Conservation (phyloP, 2,797 vertebrate genomes). For the Oreortyx pictus region DNA sequence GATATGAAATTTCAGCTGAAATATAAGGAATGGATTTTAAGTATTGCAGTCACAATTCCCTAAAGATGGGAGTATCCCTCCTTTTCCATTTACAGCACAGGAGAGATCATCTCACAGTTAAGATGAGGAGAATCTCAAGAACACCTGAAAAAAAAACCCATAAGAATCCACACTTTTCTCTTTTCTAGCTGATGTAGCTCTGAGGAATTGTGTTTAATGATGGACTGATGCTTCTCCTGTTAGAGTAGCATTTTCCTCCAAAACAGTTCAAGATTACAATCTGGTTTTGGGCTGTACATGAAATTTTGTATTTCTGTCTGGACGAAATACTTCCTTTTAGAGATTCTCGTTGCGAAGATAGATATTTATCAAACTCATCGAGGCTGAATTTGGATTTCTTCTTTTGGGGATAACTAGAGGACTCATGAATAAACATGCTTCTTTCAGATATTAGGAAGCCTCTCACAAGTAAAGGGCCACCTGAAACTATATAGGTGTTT, state of each 20-base stretch:
- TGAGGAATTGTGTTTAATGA: background rate
- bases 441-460: background rate
- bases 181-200: background rate
- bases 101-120: background rate
- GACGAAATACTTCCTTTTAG: background rate
- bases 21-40: background rate
- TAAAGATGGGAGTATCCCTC: background rate
- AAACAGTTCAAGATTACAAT: slow-evolving; percentile 11
- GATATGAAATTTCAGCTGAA: background rate
- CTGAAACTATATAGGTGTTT: background rate
- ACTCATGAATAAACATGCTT: background rate
- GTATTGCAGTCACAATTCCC: background rate
- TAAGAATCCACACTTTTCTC: background rate
- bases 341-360: background rate
- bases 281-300: background rate
- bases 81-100: background rate
- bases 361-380: background rate
- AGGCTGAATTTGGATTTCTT: background rate
- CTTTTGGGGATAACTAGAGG: background rate
- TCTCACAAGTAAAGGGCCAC: background rate
- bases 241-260: background rate
- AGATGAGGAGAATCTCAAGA: background rate
- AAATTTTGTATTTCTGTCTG: background rate
- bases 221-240: background rate
- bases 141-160: background rate